Base-by-base conservation (phyloP, 2,888 invertebrate species). In the Thelaira solivaga region DNA sequence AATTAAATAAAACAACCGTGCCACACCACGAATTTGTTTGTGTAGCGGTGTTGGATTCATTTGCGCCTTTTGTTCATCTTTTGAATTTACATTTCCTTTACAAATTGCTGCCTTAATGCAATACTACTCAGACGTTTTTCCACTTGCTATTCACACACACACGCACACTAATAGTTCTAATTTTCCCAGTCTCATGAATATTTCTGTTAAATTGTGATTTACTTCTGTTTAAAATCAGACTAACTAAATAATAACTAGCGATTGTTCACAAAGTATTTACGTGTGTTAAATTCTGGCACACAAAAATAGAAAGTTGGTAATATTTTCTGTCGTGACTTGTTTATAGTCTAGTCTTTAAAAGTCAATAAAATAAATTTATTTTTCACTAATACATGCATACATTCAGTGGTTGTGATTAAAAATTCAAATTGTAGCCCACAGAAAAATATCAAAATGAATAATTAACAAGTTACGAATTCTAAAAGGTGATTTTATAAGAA, bases 81-180 rank as follows among this genome's bases (percentile, higher is more conserved):
- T 36, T 69, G 55, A 47, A 69, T 57, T 64, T 49, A 68, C 62
- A 69, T 69, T 75, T 69, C 75, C 68, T 69, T 36, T 57, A 43
- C 69, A 69, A 76, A 69, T 76, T 76, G 69, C 47, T 53, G 26
- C 36, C 61, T 36, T 29, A 74, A 61, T 67, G 53, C 59, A 43
- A 59, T 29, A 20, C 29, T 34, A 34, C 18, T 26, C 26, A 13
- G 57, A 43, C 49, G 41, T 24, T 34, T 57, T 47, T 39, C 22
- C 6, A 26, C 26, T 5, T 41, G 4, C 24, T 43, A 29, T 13
- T 29, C 20, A 39, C 57, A 59, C 10, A 29, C 45, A 29, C 24
- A 24, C 55, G 34, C n/a, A n/a, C n/a, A n/a, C n/a, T n/a, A n/a
- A n/a, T n/a, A n/a, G n/a, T n/a, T n/a, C n/a, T n/a, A n/a, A n/a